A percentile compares a stretch with the other conserved stretches of the same genome.
These are phyloP conservation scores for Antheraea pernyi DNA, from an alignment of 1,140 invertebrate species.

Conservation along the genomic window DNA sequence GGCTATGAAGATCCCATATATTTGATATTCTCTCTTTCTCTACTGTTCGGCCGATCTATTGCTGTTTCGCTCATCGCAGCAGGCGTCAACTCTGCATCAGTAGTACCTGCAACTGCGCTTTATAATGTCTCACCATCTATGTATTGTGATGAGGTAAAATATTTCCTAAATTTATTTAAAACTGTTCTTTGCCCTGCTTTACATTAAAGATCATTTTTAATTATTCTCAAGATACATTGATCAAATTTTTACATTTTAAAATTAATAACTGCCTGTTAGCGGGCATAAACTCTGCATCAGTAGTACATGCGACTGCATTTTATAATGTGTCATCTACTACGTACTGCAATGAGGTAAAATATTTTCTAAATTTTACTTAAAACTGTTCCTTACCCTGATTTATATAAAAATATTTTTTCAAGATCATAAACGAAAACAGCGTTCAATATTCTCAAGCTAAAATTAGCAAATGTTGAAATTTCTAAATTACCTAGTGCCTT, in stretches of 20 bases:
- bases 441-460: too few relatives aligned
- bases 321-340: conserved; percentile 80
- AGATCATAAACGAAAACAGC: too few relatives aligned
- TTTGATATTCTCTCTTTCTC: conserved; percentile 82
- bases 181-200: too few relatives aligned
- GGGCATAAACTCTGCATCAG: conserved; percentile 81
- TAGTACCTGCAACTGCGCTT: conserved; percentile 77
- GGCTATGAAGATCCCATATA: conserved; percentile 77
- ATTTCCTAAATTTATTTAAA: too few relatives aligned
- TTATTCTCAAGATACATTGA: too few relatives aligned
- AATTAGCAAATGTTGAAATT: too few relatives aligned
- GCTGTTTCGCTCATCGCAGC: conserved; percentile 82
- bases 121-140: conserved; percentile 80
- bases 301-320: conserved; percentile 76
- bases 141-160: conserved; percentile 64
- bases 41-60: conserved; percentile 80
- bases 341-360: conserved; percentile 81
- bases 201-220: too few relatives aligned
- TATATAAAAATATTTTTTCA: too few relatives aligned
- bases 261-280: conserved; percentile 39
- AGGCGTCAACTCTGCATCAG: conserved; percentile 81
- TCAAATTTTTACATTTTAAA: too few relatives aligned
- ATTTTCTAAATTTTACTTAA: background rate
- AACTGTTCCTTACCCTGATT: background rate
- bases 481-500: too few relatives aligned